phyloP scores from a whole-genome alignment of 2,888 invertebrate species.

The Coenonympha glycerion region DNA sequence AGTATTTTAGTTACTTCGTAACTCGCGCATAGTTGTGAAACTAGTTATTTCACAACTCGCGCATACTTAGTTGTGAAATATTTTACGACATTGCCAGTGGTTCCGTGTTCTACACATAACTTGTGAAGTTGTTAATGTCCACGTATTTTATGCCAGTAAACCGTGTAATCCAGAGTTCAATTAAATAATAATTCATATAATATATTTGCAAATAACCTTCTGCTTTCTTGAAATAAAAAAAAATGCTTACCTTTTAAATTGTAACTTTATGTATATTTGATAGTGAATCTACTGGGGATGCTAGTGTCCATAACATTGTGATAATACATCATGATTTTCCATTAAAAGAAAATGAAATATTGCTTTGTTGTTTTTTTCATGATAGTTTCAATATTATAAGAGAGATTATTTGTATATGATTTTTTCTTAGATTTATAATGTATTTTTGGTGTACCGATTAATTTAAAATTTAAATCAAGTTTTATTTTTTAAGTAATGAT shows the following conservation, averaged over 20 bases:
- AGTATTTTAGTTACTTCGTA: no score
- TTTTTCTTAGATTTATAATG: slow-evolving; percentile 67
- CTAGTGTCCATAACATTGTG: slow-evolving; percentile 72
- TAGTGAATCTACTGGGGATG: slow-evolving; percentile 66
- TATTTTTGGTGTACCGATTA: slow-evolving; percentile 64
- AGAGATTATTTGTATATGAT: slow-evolving; percentile 72
- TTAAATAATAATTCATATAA: no score
- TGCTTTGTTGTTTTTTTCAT: slow-evolving; percentile 61
- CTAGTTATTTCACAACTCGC: background rate
- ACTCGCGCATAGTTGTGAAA: background rate
- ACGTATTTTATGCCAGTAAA: background rate
- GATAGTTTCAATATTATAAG: slow-evolving; percentile 61
- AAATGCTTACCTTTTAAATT: slow-evolving; percentile 57
- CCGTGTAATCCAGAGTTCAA: no score
- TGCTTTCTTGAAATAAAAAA: slow-evolving; percentile 68
- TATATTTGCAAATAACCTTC: slow-evolving; percentile 58
- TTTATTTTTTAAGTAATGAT: slow-evolving; percentile 55
- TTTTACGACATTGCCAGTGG: no score
- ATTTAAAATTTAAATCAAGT: slow-evolving; percentile 53
- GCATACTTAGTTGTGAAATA: background rate
- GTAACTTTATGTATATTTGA: slow-evolving; percentile 73
- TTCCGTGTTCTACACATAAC: background rate
- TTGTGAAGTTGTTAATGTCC: background rate
- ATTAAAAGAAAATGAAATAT: slow-evolving; percentile 52
- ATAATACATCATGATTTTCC: slow-evolving; percentile 72